phyloP scores from a whole-genome alignment of 2,113 vertebrate genomes.

The Ceyx cyanopectus region DNA sequence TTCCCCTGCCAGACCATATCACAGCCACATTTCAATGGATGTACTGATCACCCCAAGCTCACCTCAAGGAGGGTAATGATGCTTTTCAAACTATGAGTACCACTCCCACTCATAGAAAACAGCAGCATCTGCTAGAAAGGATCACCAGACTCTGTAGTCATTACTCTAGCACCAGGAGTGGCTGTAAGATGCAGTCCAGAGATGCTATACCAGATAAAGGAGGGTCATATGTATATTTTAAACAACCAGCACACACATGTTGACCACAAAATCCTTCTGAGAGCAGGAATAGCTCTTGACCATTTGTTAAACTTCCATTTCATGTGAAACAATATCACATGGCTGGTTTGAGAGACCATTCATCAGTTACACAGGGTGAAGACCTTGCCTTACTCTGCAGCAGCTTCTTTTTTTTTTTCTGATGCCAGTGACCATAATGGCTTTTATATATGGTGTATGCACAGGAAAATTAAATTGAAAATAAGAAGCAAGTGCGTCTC shows the following conservation, averaged over 20 bases:
- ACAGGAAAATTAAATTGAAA: neutral
- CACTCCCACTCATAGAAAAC: neutral
- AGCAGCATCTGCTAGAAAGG: neutral
- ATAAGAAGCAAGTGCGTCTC: neutral
- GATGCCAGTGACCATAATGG: neutral
- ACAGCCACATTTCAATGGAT: fast-evolving
- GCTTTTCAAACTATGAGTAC: neutral
- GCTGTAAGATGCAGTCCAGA: neutral
- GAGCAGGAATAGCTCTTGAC: neutral
- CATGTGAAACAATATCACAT: fast-evolving
- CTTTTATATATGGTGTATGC: neutral
- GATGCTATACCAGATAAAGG: neutral
- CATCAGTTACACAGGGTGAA: neutral
- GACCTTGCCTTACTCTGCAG: neutral
- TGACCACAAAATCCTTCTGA: neutral
- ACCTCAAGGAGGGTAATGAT: fast-evolving
- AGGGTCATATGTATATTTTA: neutral
- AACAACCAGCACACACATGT: fast-evolving
- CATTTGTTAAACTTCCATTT: neutral
- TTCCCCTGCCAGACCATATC: neutral
- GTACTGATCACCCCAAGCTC: fast-evolving
- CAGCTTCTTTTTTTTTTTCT: neutral
- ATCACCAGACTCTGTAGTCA: neutral
- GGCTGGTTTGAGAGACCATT: neutral
- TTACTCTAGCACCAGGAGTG: neutral